Evolutionary conservation across 2,888 invertebrate species (phyloP).

Genomic region (Synergus itoensis): DNA sequence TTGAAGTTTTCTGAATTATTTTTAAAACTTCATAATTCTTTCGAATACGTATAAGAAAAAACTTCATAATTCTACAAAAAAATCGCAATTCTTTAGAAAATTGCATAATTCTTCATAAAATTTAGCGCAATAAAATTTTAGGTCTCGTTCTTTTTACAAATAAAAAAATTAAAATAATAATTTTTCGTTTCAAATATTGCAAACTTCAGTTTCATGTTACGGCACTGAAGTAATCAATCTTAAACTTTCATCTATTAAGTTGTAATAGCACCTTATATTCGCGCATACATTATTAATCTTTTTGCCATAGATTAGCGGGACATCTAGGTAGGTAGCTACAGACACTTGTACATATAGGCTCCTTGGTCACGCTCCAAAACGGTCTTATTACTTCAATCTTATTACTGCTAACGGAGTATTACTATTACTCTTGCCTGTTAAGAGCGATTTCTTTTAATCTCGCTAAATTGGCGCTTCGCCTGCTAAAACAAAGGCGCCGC

Average conservation of each 20-base stretch:
- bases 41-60: too few relatives aligned
- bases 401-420: slow-evolving; percentile 70
- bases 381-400: slow-evolving; percentile 75
- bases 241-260: slow-evolving; percentile 23
- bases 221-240: neutral
- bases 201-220: too few relatives aligned
- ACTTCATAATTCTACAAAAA: too few relatives aligned
- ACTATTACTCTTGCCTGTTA: neutral
- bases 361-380: slow-evolving; percentile 76
- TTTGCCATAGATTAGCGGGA: slow-evolving; percentile 60
- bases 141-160: too few relatives aligned
- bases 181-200: too few relatives aligned
- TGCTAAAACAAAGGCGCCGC: neutral
- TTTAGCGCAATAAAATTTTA: too few relatives aligned
- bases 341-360: slow-evolving; percentile 37
- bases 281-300: slow-evolving; percentile 4
- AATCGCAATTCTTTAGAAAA: too few relatives aligned
- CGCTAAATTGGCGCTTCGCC: neutral
- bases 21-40: too few relatives aligned
- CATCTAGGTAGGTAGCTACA: slow-evolving; percentile 54
- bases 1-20: too few relatives aligned
- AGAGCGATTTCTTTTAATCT: slow-evolving; percentile 41
- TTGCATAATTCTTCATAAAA: too few relatives aligned
- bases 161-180: too few relatives aligned
- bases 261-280: neutral